Base-by-base conservation (phyloP, 2,888 invertebrate species). In the Gortyna flavago region DNA sequence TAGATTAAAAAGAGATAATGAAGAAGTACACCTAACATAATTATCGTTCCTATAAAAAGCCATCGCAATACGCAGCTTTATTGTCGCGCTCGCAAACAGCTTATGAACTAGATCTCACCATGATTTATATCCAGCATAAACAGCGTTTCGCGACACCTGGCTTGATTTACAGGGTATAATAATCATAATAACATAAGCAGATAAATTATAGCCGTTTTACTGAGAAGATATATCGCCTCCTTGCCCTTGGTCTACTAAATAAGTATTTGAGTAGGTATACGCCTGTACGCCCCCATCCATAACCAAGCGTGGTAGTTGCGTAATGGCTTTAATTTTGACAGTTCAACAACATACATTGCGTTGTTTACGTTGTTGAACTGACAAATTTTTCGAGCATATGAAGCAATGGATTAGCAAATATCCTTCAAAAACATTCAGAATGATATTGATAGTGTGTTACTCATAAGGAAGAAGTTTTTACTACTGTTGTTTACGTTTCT, bases 91-190 rank as follows among this genome's bases (percentile, higher is more conserved):
- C 29, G 13, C 51, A 41, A 80, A 78, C 79, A 65, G 41, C 25
- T 59, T 78, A 51, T 41, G 51, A 83, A 73, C 62, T 51, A 41
- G 16, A 68, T 44, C 44, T 29, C 11, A n/a, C 32, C 0, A 64
- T 38, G 72, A 83, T 85, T 82, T 83, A 82, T 82, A 2, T 62
- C 25, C 69, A 72, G 67, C 38, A 67, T 57, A 75, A 76, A 82
- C 72, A 77, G 69, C 41, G 13, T 54, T 75, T 62, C 16, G 21
- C 67, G 83, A 72, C 61, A 61, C 77, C n/a, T 54, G 41, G 69
- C 11, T 73, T 83, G 86, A 83, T 86, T 83, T 83, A 83, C 62
- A 25, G 61, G 44, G 25, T 51, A 13, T 79, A 68, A 81, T 70
- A 75, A 78, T 67, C 75, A 61, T 72, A 70, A 78, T 75, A 86